Base-by-base conservation (phyloP, 2,113 vertebrate genomes). In the Gopherus flavomarginatus region DNA sequence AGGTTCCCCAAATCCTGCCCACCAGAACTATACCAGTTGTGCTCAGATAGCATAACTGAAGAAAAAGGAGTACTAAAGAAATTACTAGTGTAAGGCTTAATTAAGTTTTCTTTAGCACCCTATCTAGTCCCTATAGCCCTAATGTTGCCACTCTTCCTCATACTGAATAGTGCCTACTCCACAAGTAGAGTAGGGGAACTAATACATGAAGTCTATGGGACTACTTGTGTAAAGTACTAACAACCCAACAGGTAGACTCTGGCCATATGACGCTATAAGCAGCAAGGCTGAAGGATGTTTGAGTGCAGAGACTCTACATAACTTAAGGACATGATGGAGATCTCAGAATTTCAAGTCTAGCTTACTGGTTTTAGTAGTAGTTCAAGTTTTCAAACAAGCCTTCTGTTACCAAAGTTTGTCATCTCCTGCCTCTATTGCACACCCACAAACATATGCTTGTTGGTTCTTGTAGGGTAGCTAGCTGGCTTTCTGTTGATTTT, bases 401-500 rank as follows among this genome's bases (percentile, higher is more conserved):
- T 49, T 78, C 49, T 90, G 50, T 87, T 54, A 50, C 2, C 22
- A 65, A 22, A 0, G 0, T 77, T 93, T 96, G 16, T 69, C 65
- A 69, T 38, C 35, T 69, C 65, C 87, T 97, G 96, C 85, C 62
- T 95, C 54, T 72, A 4, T 49, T 89, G 90, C 82, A 84, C 22
- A 92, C 81, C 75, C 84, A 11, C 19, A 42, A 13, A 62, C 78
- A 35, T 0, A 10, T 87, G 65, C 42, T 77, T 87, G 54, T 93
- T 89, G 80, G 89, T 89, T 6, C 5, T 26, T 86, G 87, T 72
- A 88, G 56, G 81, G 59, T 93, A 83, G 56, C 49, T 52, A 83
- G 56, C 49, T 52, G 80, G 69, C 24, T 84, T 88, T 94, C 94
- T 94, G 91, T 90, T 85, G 94, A 85, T 57, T 77, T 77, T 83